These are phyloP conservation scores for Spongilla lacustris DNA, from an alignment of 37 sponge, comb jelly and placozoan species.

Conservation along the genomic window DNA sequence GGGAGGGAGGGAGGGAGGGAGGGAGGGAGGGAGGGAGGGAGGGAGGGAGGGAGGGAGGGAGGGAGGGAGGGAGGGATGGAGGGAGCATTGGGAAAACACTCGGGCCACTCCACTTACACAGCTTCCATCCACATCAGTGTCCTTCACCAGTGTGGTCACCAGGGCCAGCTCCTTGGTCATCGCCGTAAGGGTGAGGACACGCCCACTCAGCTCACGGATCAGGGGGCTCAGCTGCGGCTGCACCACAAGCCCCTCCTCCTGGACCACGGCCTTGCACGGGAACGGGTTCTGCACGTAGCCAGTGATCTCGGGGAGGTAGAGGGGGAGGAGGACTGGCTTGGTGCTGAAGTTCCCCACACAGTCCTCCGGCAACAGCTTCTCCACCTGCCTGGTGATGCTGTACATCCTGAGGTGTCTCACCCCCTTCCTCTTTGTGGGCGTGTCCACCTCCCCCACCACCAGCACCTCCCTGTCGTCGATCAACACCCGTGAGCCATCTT, in stretches of 20 bases:
- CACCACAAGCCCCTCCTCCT: background rate
- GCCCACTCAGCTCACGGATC: background rate
- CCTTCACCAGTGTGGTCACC: background rate
- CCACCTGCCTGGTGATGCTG: slow-evolving; percentile 5
- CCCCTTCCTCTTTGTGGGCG: slow-evolving; percentile 16
- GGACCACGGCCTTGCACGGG: background rate
- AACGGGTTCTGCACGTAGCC: background rate
- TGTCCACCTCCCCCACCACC: slow-evolving; percentile 10
- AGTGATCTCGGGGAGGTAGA: background rate
- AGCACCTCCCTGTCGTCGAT: background rate
- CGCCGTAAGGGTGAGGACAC: background rate
- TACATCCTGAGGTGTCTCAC: background rate
- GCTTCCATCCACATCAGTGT: background rate
- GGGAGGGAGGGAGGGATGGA: slow-evolving; percentile 11
- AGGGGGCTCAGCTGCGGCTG: background rate
- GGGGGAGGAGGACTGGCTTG: background rate
- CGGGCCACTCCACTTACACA: background rate
- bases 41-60: background rate
- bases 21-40: background rate
- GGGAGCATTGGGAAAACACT: too few relatives aligned
- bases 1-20: background rate
- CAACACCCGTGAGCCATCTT: slow-evolving; percentile 3
- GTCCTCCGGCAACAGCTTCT: background rate
- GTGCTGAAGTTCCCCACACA: background rate
- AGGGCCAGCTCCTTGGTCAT: background rate